Evolutionary conservation across 2,888 invertebrate genomes (phyloP), one percentile per base, ranked within the genome.

Genomic region (Synergus gifuensis): DNA sequence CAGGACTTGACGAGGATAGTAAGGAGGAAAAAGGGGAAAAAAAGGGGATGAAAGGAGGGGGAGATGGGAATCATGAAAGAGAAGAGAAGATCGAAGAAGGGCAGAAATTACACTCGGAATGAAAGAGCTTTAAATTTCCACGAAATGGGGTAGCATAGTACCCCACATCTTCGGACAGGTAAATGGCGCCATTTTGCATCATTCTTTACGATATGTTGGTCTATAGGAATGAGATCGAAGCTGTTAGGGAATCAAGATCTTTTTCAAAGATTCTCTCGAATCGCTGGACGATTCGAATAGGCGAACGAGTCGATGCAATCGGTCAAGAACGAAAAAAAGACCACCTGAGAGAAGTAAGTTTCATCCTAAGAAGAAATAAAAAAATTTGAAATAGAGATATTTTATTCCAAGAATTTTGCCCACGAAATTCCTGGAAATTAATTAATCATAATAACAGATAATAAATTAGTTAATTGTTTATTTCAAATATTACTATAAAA

Each of bases 121-220:
- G 16, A 40, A 40, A 63, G 63, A 54, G n/a, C 62, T 62, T 14
- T 62, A 54, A 54, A 73, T 36, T 79, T 80, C 78, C 54, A 60
- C 80, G 77, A 82, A 82, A 63, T 58, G 64, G 77, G 67, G 73
- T 77, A 77, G 66, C 63, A 58, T 16, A 69, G 63, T 81, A 67
- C 78, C 69, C 28, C 78, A 28, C 14, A 66, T 73, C 64, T 46
- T 60, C 58, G 76, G 78, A 76, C 80, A 80, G 80, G 78, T 80
- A 77, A 82, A 80, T 76, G 76, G 64, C 49, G 77, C 79, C 62
- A 78, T 80, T 80, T 78, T 77, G 80, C 79, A 76, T 77, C 76
- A 44, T 63, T 40, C 54, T 73, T 28, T 66, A 22, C 77, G 76
- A 76, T 78, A 76, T 78, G 22, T 46, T 69, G 28, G 18, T 69